Percentiles rank a stretch among this genome's conserved stretches.
These are phyloP conservation scores for Heterohyrax brucei DNA, from an alignment of 2,797 vertebrate species.

Conservation along the genomic window DNA sequence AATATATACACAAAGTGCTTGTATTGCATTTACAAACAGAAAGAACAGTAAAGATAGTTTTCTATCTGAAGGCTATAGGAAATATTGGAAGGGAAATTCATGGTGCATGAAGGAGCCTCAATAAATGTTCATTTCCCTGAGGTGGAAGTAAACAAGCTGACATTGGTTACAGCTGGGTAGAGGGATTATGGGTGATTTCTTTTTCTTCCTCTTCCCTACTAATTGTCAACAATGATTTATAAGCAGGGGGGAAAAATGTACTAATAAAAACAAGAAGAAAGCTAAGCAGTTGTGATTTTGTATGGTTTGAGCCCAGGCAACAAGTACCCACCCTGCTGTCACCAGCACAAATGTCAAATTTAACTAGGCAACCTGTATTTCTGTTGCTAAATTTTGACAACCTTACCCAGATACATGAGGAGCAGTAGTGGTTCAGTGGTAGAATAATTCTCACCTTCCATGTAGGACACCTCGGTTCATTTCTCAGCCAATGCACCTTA, in stretches of 20 bases:
- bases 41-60: slow-evolving; percentile 43
- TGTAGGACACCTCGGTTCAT: neutral
- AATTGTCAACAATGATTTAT: slow-evolving; percentile 43
- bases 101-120: neutral
- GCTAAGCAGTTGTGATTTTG: neutral
- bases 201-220: neutral
- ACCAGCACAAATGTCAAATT: neutral
- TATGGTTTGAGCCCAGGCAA: neutral
- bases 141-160: neutral
- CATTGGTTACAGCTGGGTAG: neutral
- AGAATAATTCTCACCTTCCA: neutral
- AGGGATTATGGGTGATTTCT: neutral
- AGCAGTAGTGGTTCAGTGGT: neutral
- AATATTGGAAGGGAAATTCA: neutral
- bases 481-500: neutral
- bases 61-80: slow-evolving; percentile 4
- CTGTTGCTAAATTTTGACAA: neutral
- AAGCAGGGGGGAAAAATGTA: neutral
- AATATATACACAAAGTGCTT: neutral
- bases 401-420: neutral
- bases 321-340: neutral
- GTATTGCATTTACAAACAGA: slow-evolving; percentile 11
- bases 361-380: neutral
- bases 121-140: neutral
- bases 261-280: slow-evolving; percentile 3